These are phyloP conservation scores for Rhabditophanes sp. DNA, from an alignment of 2,888 invertebrate genomes.

Conservation along the genomic window DNA sequence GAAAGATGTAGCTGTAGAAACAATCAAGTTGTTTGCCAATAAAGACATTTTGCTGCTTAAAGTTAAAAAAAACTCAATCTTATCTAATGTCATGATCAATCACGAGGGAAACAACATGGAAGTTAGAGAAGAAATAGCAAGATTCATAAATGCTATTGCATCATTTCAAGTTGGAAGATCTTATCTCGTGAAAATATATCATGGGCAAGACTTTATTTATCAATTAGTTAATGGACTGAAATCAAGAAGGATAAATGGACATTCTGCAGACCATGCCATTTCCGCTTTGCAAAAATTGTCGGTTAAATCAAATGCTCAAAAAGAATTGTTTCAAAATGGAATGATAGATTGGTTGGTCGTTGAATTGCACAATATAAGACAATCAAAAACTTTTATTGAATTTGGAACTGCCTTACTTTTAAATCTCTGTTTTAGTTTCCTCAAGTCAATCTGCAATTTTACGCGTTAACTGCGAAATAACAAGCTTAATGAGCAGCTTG, in stretches of 20 bases:
- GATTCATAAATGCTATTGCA: constrained; percentile 15
- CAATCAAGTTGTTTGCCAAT: constrained; percentile 10
- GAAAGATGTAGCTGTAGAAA: constrained; percentile 8
- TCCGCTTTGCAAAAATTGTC: constrained; percentile 20
- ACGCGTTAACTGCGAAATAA: constrained; percentile 16
- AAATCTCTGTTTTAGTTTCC: constrained; percentile 15
- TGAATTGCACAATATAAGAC: constrained; percentile 6
- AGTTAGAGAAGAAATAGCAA: constrained; percentile 15
- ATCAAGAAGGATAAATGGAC: constrained; percentile 13
- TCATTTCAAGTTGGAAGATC: constrained; percentile 19
- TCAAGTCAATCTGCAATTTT: constrained; percentile 15
- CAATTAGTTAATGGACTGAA: constrained; percentile 15
- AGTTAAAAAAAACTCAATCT: constrained; percentile 19
- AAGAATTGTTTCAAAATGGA: constrained; percentile 19
- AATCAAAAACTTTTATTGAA: constrained; percentile 12
- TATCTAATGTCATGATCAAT: neutral
- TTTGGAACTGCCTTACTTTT: constrained; percentile 19
- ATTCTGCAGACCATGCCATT: constrained; percentile 17
- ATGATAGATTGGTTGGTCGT: constrained; percentile 21
- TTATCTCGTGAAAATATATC: constrained; percentile 17
- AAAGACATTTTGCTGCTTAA: constrained; percentile 21
- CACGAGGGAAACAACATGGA: constrained; percentile 11
- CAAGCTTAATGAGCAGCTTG: constrained; percentile 12
- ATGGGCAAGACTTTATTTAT: constrained; percentile 12
- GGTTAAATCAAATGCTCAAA: constrained; percentile 16